These are phyloP conservation scores for Gnathonemus echidnorhynchus DNA, from an alignment of 2,113 vertebrate species.

Conservation along the genomic window DNA sequence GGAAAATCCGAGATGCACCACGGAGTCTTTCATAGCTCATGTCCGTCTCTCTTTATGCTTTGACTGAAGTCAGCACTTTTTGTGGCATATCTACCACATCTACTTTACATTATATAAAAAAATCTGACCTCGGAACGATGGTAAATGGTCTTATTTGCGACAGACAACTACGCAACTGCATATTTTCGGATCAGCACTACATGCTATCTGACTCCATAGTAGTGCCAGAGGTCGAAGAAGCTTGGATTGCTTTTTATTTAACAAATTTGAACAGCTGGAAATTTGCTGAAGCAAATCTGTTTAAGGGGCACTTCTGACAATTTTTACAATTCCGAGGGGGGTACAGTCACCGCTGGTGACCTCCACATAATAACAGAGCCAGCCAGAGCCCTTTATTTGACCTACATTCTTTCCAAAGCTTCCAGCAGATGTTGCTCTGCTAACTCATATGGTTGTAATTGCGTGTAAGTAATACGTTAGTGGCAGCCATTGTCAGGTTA, in stretches of 20 bases:
- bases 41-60: neutral
- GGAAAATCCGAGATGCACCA: neutral
- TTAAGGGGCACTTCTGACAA: neutral
- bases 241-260: neutral
- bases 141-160: neutral
- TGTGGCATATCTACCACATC: neutral
- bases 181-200: neutral
- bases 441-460: slow-evolving; percentile 5
- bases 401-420: neutral
- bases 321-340: neutral
- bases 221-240: neutral
- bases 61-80: neutral
- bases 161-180: neutral
- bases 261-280: neutral
- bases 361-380: neutral
- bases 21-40: neutral
- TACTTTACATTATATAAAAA: neutral
- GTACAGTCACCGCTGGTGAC: neutral
- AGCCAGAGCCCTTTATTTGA: neutral
- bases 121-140: neutral
- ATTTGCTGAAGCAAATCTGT: neutral
- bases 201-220: neutral
- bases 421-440: neutral
- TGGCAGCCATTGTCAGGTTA: neutral
- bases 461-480: neutral